These are phyloP conservation scores for Myodes glareolus DNA, from an alignment of 2,113 vertebrate genomes.

Conservation along the genomic window DNA sequence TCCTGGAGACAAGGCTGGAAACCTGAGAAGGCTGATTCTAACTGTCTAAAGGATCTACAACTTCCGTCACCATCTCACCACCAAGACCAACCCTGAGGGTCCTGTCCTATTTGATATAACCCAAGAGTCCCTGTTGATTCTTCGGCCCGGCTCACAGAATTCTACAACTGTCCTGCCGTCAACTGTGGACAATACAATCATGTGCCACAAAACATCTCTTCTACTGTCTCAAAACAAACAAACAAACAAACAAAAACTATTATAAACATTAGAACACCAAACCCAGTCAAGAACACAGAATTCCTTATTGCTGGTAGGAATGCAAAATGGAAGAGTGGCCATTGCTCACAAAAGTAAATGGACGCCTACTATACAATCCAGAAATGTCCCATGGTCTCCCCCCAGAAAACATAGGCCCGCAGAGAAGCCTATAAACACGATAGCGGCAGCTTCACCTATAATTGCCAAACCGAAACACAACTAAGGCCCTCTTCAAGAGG, in stretches of 20 bases:
- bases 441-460: neutral
- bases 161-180: neutral
- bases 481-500: neutral
- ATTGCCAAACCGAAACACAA: constrained; percentile 26
- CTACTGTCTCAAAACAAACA: neutral
- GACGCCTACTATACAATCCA: neutral
- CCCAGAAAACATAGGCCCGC: neutral
- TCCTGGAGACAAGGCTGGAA: neutral
- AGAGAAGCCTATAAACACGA: neutral
- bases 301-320: neutral
- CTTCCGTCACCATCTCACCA: too few relatives aligned
- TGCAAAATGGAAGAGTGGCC: neutral
- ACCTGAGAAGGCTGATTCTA: neutral
- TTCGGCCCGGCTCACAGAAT: neutral
- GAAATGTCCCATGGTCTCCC: neutral
- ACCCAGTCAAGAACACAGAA: neutral
- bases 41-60: neutral
- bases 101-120: neutral
- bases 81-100: neutral
- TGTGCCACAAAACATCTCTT: neutral
- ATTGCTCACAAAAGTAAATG: constrained; percentile 26
- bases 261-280: neutral
- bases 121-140: neutral
- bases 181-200: neutral
- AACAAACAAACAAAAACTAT: too few relatives aligned